phyloP scores from a whole-genome alignment of 2,113 vertebrate species.

The Andinoacara biseriatus region DNA sequence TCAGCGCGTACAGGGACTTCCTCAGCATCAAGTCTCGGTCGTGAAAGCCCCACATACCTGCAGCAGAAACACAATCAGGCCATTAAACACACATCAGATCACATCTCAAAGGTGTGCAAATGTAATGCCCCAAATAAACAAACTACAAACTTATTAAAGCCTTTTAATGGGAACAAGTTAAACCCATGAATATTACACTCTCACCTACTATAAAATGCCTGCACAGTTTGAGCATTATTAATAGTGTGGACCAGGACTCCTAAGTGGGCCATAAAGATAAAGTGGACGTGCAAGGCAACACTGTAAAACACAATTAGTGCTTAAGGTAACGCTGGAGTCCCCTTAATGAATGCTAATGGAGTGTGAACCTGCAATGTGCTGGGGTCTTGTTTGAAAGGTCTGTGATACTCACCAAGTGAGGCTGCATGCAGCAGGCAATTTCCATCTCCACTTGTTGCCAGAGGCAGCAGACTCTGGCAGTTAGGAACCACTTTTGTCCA shows the following conservation, averaged over 20 bases:
- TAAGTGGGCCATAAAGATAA: slow-evolving; percentile 34
- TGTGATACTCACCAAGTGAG: slow-evolving; percentile 86
- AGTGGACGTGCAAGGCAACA: slow-evolving; percentile 22
- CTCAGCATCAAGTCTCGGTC: slow-evolving; percentile 93
- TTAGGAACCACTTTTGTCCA: slow-evolving; percentile 91
- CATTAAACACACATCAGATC: background rate
- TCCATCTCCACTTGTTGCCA: slow-evolving; percentile 95
- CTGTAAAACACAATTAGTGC: slow-evolving; percentile 55
- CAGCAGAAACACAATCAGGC: fast-evolving
- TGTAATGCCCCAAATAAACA: background rate
- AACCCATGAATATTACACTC: slow-evolving; percentile 6
- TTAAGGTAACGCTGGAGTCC: slow-evolving; percentile 39
- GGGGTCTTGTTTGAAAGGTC: slow-evolving; percentile 32
- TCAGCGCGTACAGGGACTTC: slow-evolving; percentile 90
- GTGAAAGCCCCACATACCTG: slow-evolving; percentile 99
- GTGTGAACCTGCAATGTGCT: background rate
- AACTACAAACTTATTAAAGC: background rate
- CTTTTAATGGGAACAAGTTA: background rate
- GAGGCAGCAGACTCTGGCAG: slow-evolving; percentile 90
- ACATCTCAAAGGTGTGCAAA: background rate
- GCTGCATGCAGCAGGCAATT: slow-evolving; percentile 96
- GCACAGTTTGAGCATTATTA: slow-evolving; percentile 27
- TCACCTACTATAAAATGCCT: background rate
- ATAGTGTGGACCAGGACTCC: slow-evolving; percentile 41
- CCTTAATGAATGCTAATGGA: slow-evolving; percentile 44